A percentile compares a stretch with the other conserved stretches of the same genome.
Conservation (phyloP, 2,888 invertebrate genomes). For the Catocala sponsa region DNA sequence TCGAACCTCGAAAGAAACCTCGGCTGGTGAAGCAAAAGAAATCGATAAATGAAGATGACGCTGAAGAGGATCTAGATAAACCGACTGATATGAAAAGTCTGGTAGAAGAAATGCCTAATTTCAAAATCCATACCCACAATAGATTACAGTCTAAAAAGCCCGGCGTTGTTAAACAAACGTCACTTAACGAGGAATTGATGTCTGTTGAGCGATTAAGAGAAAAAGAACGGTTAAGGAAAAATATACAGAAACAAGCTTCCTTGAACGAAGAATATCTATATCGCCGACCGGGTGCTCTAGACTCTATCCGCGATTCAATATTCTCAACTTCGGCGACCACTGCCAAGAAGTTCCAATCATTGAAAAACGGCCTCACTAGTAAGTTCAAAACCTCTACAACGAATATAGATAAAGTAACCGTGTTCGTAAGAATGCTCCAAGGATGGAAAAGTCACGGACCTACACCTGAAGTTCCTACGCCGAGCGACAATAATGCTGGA, state of each 20-base stretch:
- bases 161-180: constrained; percentile 93
- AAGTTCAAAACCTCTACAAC: constrained; percentile 95
- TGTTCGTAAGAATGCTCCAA: constrained; percentile 95
- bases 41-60: constrained; percentile 93
- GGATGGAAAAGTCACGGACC: constrained; percentile 91
- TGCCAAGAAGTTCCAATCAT: constrained; percentile 92
- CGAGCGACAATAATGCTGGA: constrained; percentile 78
- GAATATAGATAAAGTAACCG: constrained; percentile 94
- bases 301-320: constrained; percentile 91
- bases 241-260: constrained; percentile 96
- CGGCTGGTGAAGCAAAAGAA: constrained; percentile 95
- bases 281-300: constrained; percentile 89
- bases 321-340: constrained; percentile 91
- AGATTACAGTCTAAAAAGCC: constrained; percentile 84
- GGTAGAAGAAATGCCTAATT: constrained; percentile 90
- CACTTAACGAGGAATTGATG: constrained; percentile 96
- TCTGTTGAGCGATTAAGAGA: constrained; percentile 94
- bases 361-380: constrained; percentile 94
- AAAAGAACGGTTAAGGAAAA: constrained; percentile 93
- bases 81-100: constrained; percentile 91
- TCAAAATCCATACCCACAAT: constrained; percentile 84
- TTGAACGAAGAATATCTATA: constrained; percentile 95
- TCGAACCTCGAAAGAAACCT: constrained; percentile 90
- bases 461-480: constrained; percentile 79
- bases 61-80: constrained; percentile 89